Evolutionary conservation across 1,140 invertebrate genomes (phyloP), one percentile per base, ranked within the genome.

Genomic region (Drosophila hydei): DNA sequence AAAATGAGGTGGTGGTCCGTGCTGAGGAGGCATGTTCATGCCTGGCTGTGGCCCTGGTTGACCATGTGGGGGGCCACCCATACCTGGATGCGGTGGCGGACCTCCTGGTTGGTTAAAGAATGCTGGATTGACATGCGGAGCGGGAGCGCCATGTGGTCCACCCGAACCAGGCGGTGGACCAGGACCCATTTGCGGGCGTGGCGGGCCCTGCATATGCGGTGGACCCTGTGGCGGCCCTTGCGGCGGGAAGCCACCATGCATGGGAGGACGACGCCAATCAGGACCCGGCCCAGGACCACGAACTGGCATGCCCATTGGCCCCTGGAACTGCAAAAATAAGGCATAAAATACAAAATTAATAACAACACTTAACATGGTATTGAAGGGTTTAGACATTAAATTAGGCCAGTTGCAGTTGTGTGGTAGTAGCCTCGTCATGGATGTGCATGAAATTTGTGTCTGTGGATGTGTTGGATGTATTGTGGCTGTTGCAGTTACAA

Each of bases 71-170:
- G 95, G 94, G 2, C 83, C 83, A 52, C 73, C 92, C 43, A 93
- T 93, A 5, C 92, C 92, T 14, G 94, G 94, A 90, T 94, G 94
- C 69, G 94, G 93, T 51, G 93, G 93, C 0, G 95, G 94, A 36
- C 92, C 92, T 47, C 94, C 95, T 81, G 79, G 88, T 43, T 96
- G 95, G 77, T 95, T 96, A 92, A 99, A 99, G 94, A 99, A 99
- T 47, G 97, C 97, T 36, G 97, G 98, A 93, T 99, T 99, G 48
- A 99, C 97, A 91, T 99, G 97, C 18, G 97, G 97, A 33, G 97
- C 97, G 30, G 97, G 97, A 33, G 95, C 94, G 16, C 95, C 95
- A 33, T 93, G 93, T 30, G 93, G 93, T 92, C 70, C 90, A 52
- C 77, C 89, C 3, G 79, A 91, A 47, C 94, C 93, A 5, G 75